phyloP scores from a whole-genome alignment of 2,797 vertebrate genomes.

The Protosalanx chinensis region DNA sequence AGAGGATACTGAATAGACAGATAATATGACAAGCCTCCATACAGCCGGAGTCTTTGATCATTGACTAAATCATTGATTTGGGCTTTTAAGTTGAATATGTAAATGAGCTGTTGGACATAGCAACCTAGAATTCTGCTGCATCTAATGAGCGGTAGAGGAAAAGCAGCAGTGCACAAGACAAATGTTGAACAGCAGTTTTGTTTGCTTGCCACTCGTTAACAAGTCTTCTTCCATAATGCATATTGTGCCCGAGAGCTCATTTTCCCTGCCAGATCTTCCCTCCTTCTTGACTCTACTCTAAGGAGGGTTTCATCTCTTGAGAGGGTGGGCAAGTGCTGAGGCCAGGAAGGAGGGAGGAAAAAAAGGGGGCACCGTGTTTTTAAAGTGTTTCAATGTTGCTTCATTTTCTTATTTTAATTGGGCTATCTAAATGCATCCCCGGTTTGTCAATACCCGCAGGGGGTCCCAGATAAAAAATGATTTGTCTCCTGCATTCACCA shows the following conservation, averaged over 20 bases:
- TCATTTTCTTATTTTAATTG: slow-evolving; percentile 80
- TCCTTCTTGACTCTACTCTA: slow-evolving; percentile 38
- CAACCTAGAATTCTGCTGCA: slow-evolving; percentile 5
- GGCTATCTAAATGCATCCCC: slow-evolving; percentile 81
- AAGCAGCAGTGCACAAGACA: too few species aligned
- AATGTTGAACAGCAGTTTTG: neutral
- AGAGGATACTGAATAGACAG: slow-evolving; percentile 53
- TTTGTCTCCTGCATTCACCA: slow-evolving; percentile 72
- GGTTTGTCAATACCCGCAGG: slow-evolving; percentile 75
- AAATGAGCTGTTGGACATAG: too few species aligned
- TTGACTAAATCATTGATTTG: slow-evolving; percentile 53
- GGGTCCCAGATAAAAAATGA: slow-evolving; percentile 77
- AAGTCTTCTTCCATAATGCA: slow-evolving; percentile 18
- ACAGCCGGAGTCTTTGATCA: slow-evolving; percentile 35
- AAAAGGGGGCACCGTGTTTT: slow-evolving; percentile 49
- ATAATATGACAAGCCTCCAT: slow-evolving; percentile 49
- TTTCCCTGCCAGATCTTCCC: neutral
- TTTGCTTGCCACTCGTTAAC: slow-evolving; percentile 15
- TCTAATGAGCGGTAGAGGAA: too few species aligned
- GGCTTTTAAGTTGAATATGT: neutral
- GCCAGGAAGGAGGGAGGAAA: slow-evolving; percentile 46
- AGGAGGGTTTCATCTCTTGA: slow-evolving; percentile 49
- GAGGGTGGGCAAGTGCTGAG: slow-evolving; percentile 36
- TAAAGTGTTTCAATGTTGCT: slow-evolving; percentile 67
- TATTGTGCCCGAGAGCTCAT: slow-evolving; percentile 47